phyloP scores from a whole-genome alignment of 2,888 invertebrate genomes.

The Odontothrips loti region DNA sequence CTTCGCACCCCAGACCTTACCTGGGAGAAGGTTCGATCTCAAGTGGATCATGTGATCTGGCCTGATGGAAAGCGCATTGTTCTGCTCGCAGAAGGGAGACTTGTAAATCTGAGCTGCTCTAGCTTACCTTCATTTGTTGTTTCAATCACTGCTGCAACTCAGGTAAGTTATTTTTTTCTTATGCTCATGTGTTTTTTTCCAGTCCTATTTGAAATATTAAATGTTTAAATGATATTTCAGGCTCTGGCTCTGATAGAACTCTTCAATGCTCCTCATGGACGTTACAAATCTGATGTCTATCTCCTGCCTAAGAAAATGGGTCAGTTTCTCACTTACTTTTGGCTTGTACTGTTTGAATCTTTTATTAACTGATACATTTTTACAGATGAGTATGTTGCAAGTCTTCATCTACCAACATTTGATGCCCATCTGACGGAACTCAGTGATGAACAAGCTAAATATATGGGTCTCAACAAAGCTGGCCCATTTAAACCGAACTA shows the following conservation, averaged over 20 bases:
- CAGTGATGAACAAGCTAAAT: slow-evolving; percentile 94
- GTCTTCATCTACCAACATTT: slow-evolving; percentile 92
- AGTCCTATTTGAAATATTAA: background rate
- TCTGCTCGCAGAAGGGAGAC: slow-evolving; percentile 86
- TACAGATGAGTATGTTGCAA: slow-evolving; percentile 94
- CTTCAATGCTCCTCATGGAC: slow-evolving; percentile 89
- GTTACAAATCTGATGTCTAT: slow-evolving; percentile 97
- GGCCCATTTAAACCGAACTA: slow-evolving; percentile 99
- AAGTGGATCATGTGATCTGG: slow-evolving; percentile 98
- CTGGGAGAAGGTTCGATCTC: slow-evolving; percentile 96
- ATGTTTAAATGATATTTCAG: slow-evolving; percentile 42
- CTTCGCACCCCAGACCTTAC: slow-evolving; percentile 89
- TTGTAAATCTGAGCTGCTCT: slow-evolving; percentile 94
- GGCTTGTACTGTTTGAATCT: slow-evolving; percentile 31
- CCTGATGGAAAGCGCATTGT: slow-evolving; percentile 94
- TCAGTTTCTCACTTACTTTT: slow-evolving; percentile 46
- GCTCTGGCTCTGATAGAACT: slow-evolving; percentile 94
- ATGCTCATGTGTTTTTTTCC: background rate
- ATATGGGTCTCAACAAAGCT: slow-evolving; percentile 94
- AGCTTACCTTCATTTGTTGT: slow-evolving; percentile 97
- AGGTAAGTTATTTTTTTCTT: slow-evolving; percentile 49
- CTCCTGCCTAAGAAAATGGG: slow-evolving; percentile 98
- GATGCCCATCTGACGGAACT: slow-evolving; percentile 96
- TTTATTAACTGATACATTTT: slow-evolving; percentile 36
- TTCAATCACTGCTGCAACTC: slow-evolving; percentile 95